Evolutionary conservation across 2,888 invertebrate genomes (phyloP), one percentile per base, ranked within the genome.

Genomic region (Tachina grossa): DNA sequence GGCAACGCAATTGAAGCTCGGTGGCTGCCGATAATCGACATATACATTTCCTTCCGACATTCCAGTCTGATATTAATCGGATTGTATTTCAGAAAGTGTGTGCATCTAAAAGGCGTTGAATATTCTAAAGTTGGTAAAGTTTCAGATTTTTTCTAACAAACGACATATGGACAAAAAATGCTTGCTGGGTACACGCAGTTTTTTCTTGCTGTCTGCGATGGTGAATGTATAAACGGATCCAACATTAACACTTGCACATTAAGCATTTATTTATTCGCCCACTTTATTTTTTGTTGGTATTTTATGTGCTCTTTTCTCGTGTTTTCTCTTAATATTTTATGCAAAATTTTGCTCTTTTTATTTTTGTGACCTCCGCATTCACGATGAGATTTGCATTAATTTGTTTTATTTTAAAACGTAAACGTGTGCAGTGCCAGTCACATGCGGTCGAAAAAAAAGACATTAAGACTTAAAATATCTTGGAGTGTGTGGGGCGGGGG

Each of bases 361-460:
- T 59, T 72, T 16, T 72, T 13, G 49, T 11, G 41, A 43, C 39
- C 63, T 55, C 63, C 72, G 9, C 22, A 63, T 19, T 43, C n/a
- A 63, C 47, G 45, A 45, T 72, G 47, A 41, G 22, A 41, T 11
- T 43, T 51, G 14, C n/a, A 43, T 53, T 61, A 41, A 49, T 72
- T 61, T 72, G 19, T 43, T 53, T 47, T 31, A 6, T 31, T 31
- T 31, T 8, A 47, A 14, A 31, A 61, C n/a, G 19, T 43, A 78
- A 71, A 78, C 69, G 78, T 79, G 63, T 63, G 53, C 53, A 63
- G 9, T 63, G 51, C 43, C 57, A n/a, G 45, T 13, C 43, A 61
- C 43, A 51, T 31, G 47, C 43, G 16, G 13, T 55, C 39, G 57
- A 47, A 66, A 47, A 66, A 47, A 47, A 53, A 3, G 5, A 16